Conservation (phyloP, 2,797 vertebrate genomes). For the Kryptopterus vitreolus region DNA sequence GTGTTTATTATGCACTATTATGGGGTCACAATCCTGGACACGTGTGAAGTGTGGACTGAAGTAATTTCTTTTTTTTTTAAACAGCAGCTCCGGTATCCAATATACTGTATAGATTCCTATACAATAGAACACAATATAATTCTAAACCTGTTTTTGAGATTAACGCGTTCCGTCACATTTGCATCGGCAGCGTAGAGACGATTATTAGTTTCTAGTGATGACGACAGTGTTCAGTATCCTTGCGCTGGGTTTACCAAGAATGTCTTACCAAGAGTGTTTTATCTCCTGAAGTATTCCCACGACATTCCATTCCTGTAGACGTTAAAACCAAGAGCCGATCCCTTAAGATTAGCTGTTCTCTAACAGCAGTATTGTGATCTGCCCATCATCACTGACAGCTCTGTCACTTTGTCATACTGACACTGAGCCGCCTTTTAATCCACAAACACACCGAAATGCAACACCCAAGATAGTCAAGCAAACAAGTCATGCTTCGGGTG, state of each 20-base stretch:
- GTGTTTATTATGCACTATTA: neutral
- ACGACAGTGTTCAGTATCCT: neutral
- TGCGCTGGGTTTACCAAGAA: neutral
- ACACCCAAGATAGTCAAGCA: neutral
- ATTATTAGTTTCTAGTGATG: neutral
- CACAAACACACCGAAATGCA: neutral
- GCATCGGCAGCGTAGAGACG: neutral
- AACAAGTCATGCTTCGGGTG: neutral
- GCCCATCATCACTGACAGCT: neutral
- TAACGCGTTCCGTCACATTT: neutral
- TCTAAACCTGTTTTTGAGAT: neutral
- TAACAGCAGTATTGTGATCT: slow-evolving; percentile 24
- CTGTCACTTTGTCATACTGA: slow-evolving; percentile 17
- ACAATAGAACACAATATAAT: neutral
- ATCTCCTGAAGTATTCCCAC: neutral
- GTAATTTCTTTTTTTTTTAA: no score
- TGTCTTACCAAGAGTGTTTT: neutral
- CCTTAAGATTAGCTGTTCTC: neutral
- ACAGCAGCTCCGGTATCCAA: neutral
- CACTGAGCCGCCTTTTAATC: slow-evolving; percentile 4
- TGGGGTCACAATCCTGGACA: neutral
- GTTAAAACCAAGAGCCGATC: neutral
- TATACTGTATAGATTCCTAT: no score
- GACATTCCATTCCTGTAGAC: neutral
- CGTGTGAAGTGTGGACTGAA: no score